Evolutionary conservation across 2,113 vertebrate genomes (phyloP), one percentile per base, ranked within the genome.

Genomic region (Sylvietta virens): DNA sequence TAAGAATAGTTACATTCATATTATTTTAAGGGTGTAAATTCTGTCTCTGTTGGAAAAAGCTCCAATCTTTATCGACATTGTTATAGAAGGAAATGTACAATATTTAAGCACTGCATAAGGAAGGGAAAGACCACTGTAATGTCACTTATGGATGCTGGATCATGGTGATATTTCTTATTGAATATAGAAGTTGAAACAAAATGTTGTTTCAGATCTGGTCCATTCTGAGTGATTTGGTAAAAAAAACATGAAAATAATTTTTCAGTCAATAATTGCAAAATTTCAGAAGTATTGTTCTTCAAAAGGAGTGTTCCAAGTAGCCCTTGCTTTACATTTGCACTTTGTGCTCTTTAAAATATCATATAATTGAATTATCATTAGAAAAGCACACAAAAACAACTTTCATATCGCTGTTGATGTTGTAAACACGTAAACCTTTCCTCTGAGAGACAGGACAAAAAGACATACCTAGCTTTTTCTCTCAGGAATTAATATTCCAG

Each of bases 61-160:
- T 1, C 0, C 1, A 40, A 10, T 45, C 20, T 60, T 35, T 54
- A 53, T 57, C 54, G 60, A 4, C 1, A 2, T 48, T 50, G 70
- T 3, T 12, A 53, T 24, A 40, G 18, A 57, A 80, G 11, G 23
- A 73, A 11, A 31, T 0, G 0, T n/a, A 35, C 17, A 37, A 51
- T 74, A 57, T 81, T 91, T 84, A 70, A 81, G 37, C 54, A 15
- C 7, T 67, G 14, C 18, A 40, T 9, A 15, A 91, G 33, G 18
- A 83, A 18, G 20, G 21, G 9, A 19, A 74, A 64, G 18, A 57
- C 10, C 13, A 24, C 35, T 66, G 19, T 40, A 73, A 42, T 20
- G 33, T 2, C 5, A 47, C 28, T 16, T 26, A 11, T 39, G 33
- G 21, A 15, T 71, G 5, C 18, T 85, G 37, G 50, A 57, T 65